Percentiles rank a stretch among this genome's conserved stretches.
Conservation (phyloP, 2,113 vertebrate genomes). For the Trichechus manatus region DNA sequence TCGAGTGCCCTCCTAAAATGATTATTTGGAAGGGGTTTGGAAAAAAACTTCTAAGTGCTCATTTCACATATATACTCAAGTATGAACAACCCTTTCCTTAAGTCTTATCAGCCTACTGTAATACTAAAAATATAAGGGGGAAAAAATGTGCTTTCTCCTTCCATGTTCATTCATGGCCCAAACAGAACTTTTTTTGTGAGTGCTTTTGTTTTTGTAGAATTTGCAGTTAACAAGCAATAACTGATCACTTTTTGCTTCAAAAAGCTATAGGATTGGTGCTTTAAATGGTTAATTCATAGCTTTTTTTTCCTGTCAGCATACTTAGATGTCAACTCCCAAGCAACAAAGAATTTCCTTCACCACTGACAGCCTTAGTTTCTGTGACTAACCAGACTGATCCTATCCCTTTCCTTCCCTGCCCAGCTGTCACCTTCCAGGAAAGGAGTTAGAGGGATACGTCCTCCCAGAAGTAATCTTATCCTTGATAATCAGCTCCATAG, state of each 20-base stretch:
- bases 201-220: neutral
- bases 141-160: neutral
- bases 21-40: neutral
- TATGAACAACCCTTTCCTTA: neutral
- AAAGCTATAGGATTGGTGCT: neutral
- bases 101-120: neutral
- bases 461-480: neutral
- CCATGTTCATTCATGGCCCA: neutral
- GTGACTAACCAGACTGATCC: neutral
- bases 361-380: slow-evolving; percentile 3
- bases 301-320: neutral
- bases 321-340: neutral
- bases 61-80: neutral
- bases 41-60: neutral
- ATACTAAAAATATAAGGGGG: neutral
- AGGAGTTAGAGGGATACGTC: neutral
- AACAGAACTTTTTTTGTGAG: neutral
- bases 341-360: neutral
- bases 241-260: slow-evolving; percentile 7
- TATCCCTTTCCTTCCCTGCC: neutral
- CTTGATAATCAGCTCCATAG: neutral
- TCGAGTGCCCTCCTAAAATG: slow-evolving; percentile 22
- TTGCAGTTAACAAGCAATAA: neutral
- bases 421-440: neutral
- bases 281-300: neutral